phyloP scores from a whole-genome alignment of 2,888 invertebrate genomes.

The Apeira syringaria region DNA sequence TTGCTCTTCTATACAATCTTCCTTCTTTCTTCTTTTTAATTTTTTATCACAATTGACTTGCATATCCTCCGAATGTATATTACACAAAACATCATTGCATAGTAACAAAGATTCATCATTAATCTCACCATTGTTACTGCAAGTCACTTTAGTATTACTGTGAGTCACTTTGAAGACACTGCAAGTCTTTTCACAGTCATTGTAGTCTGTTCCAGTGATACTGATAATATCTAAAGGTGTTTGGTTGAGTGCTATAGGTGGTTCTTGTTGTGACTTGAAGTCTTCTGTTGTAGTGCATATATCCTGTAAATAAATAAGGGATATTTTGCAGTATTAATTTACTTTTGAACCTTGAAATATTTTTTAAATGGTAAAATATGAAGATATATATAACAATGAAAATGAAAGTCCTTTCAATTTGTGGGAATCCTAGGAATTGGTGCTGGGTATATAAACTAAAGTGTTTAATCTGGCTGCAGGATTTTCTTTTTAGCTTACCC shows the following conservation, averaged over 20 bases:
- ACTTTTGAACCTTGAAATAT: no score
- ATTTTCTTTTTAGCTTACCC: slow-evolving; percentile 53
- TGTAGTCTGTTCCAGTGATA: slow-evolving; percentile 1
- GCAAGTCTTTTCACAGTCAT: not conserved
- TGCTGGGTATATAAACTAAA: no score
- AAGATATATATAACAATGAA: no score
- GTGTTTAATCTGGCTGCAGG: no score
- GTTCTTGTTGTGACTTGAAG: slow-evolving; percentile 13
- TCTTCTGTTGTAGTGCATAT: slow-evolving; percentile 11
- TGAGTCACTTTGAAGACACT: not conserved
- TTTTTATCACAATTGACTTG: slow-evolving; percentile 1
- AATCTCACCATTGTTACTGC: not conserved
- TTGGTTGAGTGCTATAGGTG: slow-evolving; percentile 4
- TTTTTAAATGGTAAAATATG: no score
- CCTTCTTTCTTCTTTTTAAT: no score
- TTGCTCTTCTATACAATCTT: not conserved
- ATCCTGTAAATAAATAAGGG: slow-evolving; percentile 20
- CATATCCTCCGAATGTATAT: not conserved
- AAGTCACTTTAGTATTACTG: not conserved
- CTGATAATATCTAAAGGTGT: slow-evolving; percentile 1
- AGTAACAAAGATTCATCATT: not conserved
- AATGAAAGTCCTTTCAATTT: no score
- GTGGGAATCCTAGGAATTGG: no score
- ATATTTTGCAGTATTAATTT: no score
- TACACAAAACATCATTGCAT: not conserved